A percentile compares a stretch with the other conserved stretches of the same genome.
phyloP scores from a whole-genome alignment of 2,797 vertebrate species.

The Gymnothorax javanicus region DNA sequence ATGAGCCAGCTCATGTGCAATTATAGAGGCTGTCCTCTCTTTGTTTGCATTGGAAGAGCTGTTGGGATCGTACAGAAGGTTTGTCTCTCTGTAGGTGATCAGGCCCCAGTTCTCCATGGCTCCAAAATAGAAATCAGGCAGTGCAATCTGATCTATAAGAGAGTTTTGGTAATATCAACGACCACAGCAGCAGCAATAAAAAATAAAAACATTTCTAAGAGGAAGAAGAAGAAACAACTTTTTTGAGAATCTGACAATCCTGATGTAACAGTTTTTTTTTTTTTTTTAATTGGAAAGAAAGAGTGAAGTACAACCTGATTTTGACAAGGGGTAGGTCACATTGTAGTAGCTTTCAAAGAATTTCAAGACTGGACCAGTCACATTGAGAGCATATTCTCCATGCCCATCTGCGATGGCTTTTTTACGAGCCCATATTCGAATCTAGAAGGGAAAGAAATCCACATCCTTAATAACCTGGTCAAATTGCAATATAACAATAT shows the following conservation, averaged over 20 bases:
- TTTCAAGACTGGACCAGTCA: constrained; percentile 76
- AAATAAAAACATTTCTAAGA: too few species aligned
- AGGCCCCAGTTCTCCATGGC: constrained; percentile 98
- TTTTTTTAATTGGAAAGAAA: neutral
- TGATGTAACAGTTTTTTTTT: neutral
- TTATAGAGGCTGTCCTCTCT: constrained; percentile 76
- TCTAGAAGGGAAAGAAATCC: constrained; percentile 59
- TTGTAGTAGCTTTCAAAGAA: constrained; percentile 80
- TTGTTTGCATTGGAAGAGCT: constrained; percentile 84
- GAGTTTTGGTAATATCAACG: neutral
- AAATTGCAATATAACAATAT: neutral
- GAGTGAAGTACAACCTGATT: constrained; percentile 76
- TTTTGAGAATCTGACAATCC: neutral
- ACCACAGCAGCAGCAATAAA: too few species aligned
- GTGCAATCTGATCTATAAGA: constrained; percentile 81
- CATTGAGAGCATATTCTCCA: constrained; percentile 70
- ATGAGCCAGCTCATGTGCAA: constrained; percentile 88
- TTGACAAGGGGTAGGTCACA: constrained; percentile 78
- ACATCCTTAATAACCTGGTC: neutral
- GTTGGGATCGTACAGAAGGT: constrained; percentile 68
- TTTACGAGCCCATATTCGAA: constrained; percentile 86
- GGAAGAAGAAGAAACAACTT: too few species aligned
- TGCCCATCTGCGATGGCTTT: constrained; percentile 67
- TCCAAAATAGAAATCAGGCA: constrained; percentile 86
- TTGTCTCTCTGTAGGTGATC: constrained; percentile 86